Evolutionary conservation across 1,140 invertebrate genomes (phyloP).

Genomic region (Monomorium pharaonis): DNA sequence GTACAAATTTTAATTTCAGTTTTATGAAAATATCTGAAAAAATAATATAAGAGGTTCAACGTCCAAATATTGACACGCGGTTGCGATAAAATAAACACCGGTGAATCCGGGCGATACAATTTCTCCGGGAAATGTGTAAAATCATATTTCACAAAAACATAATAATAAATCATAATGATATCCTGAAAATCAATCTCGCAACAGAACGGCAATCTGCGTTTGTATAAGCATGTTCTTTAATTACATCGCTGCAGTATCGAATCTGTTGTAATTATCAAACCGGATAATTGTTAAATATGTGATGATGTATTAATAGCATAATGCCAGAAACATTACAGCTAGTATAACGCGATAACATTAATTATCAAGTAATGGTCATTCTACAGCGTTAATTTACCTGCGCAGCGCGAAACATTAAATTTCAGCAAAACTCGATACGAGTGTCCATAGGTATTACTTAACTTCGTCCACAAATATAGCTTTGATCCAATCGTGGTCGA

Average conservation of each 20-base stretch:
- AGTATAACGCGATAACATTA: slow-evolving; percentile 57
- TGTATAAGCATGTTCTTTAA: slow-evolving; percentile 55
- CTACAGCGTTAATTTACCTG: slow-evolving; percentile 45
- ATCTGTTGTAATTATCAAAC: slow-evolving; percentile 70
- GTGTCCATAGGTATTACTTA: slow-evolving; percentile 48
- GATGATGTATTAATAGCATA: slow-evolving; percentile 57
- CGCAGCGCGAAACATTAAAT: slow-evolving; percentile 52
- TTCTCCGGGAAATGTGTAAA: slow-evolving; percentile 39
- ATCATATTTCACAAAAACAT: slow-evolving; percentile 36
- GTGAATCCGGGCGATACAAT: slow-evolving; percentile 32
- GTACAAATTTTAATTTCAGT: neutral
- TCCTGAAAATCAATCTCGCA: slow-evolving; percentile 42
- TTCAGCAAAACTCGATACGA: slow-evolving; percentile 44
- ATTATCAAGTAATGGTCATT: slow-evolving; percentile 44
- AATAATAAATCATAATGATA: slow-evolving; percentile 47
- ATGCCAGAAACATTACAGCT: slow-evolving; percentile 47
- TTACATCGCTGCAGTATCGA: slow-evolving; percentile 63
- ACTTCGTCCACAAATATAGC: slow-evolving; percentile 43
- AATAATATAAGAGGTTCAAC: neutral
- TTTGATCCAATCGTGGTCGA: slow-evolving; percentile 52
- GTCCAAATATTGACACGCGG: neutral
- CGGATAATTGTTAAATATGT: slow-evolving; percentile 65
- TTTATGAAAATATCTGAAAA: neutral
- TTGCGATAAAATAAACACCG: neutral
- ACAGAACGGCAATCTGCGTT: slow-evolving; percentile 22